Percentiles rank a stretch among this genome's conserved stretches.
Evolutionary conservation across 2,888 invertebrate genomes (phyloP).

Genomic region (Stenotaenia linearis): DNA sequence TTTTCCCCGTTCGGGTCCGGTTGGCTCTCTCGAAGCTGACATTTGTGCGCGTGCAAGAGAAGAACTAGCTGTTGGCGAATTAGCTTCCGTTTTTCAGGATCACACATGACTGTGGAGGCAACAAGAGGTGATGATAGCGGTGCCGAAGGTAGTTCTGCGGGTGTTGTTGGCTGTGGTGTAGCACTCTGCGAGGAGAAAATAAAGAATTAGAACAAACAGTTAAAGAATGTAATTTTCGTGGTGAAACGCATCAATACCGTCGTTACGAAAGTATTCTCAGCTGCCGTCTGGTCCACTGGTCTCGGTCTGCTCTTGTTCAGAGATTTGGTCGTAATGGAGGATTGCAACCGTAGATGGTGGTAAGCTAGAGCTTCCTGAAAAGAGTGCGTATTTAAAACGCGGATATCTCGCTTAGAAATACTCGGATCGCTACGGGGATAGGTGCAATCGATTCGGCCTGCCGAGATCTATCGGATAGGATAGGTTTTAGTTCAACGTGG

Average conservation of each 20-base stretch:
- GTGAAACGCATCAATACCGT: background rate
- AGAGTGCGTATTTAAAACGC: too few relatives aligned
- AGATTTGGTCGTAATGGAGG: too few relatives aligned
- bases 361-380: too few relatives aligned
- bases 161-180: conserved; percentile 28
- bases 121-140: conserved; percentile 31
- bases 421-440: too few relatives aligned
- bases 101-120: conserved; percentile 55
- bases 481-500: too few relatives aligned
- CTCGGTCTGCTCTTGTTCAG: too few relatives aligned
- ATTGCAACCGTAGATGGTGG: too few relatives aligned
- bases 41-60: conserved; percentile 96
- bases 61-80: conserved; percentile 98
- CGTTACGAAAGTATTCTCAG: conserved; percentile 29
- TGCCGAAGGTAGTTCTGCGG: conserved; percentile 36
- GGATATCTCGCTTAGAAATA: too few relatives aligned
- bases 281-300: too few relatives aligned
- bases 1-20: conserved; percentile 73
- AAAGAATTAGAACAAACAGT: background rate
- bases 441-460: too few relatives aligned
- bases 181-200: background rate
- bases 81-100: conserved; percentile 94
- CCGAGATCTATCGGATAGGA: too few relatives aligned
- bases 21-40: conserved; percentile 88
- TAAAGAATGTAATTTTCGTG: background rate